Base-by-base conservation (phyloP, 37 sponge, comb jelly and placozoan genomes). In the Amphimedon queenslandica region DNA sequence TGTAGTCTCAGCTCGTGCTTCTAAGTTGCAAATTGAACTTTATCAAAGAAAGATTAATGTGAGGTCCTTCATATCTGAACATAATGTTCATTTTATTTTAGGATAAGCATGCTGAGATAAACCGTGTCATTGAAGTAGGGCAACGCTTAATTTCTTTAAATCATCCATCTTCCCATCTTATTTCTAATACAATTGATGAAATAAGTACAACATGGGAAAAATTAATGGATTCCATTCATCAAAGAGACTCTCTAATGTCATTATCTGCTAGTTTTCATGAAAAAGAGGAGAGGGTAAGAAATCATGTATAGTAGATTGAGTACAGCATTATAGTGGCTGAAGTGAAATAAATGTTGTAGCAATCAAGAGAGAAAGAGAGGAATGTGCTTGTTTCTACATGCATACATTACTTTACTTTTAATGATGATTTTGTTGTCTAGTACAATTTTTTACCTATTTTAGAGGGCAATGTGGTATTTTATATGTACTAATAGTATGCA, bases 211-310 rank as follows among this genome's bases (percentile, higher is more conserved):
- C 60, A 33, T 80, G 85, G 81, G 90, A 90, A 36, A 27, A 63
- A 20, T 70, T 84, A 47, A 24, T 13, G 0, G 40, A 29, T 6
- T 4, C 75, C 64, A 41, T 75, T 3, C 75, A 79, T 16, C 80
- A 58, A 31, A 74, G 86, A 40, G 57, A 38, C 24, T n/a, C 69
- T 1, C 71, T 86, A 2, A 36, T 86, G 8, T 18, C 13, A 0
- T 76, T 75, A 36, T 74, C 86, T 38, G 80, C 79, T 11, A 42
- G 21, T 53, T 86, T 86, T 38, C 76, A 80, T 18, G 65, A 61
- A 30, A 70, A 61, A 23, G 75, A 74, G 40, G 55, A 86, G 29
- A 74, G 43, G 71, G 86, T 86, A 40, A 25, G 75, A n/a, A n/a
- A n/a, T n/a, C n/a, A n/a, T n/a, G n/a, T n/a, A n/a, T n/a, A n/a